Base-by-base conservation (phyloP, 2,797 vertebrate species). In the Urocyon cinereoargenteus region DNA sequence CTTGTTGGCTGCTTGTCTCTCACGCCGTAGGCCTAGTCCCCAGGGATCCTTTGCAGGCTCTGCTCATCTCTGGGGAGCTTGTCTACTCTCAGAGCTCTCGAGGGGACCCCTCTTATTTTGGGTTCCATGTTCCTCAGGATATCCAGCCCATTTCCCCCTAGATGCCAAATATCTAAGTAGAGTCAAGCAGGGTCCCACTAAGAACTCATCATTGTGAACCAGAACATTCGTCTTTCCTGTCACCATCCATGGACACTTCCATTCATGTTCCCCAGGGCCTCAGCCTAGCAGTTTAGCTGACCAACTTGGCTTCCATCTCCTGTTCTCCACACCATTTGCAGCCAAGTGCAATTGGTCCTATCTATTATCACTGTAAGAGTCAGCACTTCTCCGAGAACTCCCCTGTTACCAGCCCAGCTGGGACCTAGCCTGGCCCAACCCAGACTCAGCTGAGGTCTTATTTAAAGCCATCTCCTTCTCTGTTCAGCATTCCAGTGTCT, bases 81-180 rank as follows among this genome's bases (percentile, higher is more conserved):
- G 0, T 19, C 34, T 57, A 8, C 66, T 68, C 34, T 22, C 61
- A 77, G 73, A n/a, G 26, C 18, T 34, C 45, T 64, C 53, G 19
- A 19, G 6, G 21, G 86, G 70, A 55, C 5, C 28, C 51, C 3
- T 68, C 13, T 57, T 79, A 49, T 72, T 51, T 64, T 34, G 57
- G 55, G 49, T 36, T 51, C 49, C 3, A 0, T 8, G 0, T 64
- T 40, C 34, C 55, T 79, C 21, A 11, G 36, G 4, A 1, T 3
- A 2, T 26, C 34, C 0, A 5, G 57, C 31, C 40, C 40, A 11
- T 64, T 82, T 22, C 9, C 28, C 9, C 24, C 19, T 55, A 49
- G 34, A 10, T 53, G 26, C 31, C 49, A 64, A 31, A 11, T 8
- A 2, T 57, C 72, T 57, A 57, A 66, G 72, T 15, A 79, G 55